These are phyloP conservation scores for Agriopis aurantiaria DNA, from an alignment of 2,888 invertebrate species.

Conservation along the genomic window DNA sequence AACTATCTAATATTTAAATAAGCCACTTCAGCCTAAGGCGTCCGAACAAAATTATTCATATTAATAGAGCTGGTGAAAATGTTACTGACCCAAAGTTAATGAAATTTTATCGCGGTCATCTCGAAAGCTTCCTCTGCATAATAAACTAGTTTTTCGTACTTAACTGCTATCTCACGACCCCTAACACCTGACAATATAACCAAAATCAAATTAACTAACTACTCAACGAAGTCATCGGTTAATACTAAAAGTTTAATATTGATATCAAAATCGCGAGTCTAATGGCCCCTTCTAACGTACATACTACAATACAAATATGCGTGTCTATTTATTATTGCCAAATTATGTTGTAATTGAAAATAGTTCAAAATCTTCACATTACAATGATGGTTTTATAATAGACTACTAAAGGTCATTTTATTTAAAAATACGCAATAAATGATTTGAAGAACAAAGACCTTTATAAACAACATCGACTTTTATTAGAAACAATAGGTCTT, in stretches of 20 bases:
- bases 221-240: no score
- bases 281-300: constrained; percentile 47
- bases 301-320: constrained; percentile 51
- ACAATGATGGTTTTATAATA: constrained; percentile 50
- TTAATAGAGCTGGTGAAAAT: no score
- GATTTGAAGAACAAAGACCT: constrained; percentile 15
- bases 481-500: background rate
- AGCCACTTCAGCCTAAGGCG: no score
- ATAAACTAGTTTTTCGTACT: no score
- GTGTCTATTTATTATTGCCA: constrained; percentile 49
- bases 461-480: background rate
- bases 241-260: no score
- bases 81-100: no score
- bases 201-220: no score
- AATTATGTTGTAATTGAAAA: constrained; percentile 55
- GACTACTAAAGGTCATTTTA: constrained; percentile 36
- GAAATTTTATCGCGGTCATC: no score
- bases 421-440: constrained; percentile 34
- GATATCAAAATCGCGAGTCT: constrained; percentile 38
- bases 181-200: background rate
- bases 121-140: no score
- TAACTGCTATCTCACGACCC: no score
- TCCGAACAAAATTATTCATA: no score
- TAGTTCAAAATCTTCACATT: constrained; percentile 50
- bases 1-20: no score